Evolutionary conservation across 2,797 vertebrate species (phyloP).

Genomic region (Sebastes nivosus): DNA sequence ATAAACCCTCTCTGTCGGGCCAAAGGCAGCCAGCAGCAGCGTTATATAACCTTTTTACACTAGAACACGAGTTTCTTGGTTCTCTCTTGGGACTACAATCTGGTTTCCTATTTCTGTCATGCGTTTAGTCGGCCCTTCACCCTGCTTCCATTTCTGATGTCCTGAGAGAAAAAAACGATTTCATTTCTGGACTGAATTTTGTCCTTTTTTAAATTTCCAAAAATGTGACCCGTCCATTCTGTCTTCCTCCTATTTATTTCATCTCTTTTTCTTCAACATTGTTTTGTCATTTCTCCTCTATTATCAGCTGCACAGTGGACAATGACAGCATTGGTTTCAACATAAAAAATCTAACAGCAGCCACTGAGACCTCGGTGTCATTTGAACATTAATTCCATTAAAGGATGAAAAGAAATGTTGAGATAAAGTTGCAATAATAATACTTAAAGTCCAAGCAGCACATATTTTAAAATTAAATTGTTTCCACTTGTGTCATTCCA

Average conservation of each 20-base stretch:
- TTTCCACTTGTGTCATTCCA: not conserved
- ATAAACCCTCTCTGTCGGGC: conserved; percentile 2
- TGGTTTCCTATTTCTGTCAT: conserved; percentile 28
- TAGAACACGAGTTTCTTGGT: conserved; percentile 3
- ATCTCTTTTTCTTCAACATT: not conserved
- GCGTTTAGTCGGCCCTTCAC: not conserved
- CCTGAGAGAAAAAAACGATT: not conserved
- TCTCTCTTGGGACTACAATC: conserved; percentile 5
- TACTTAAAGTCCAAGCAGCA: not conserved
- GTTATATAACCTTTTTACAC: conserved; percentile 21
- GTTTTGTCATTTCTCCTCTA: not conserved
- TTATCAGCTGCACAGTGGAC: not conserved
- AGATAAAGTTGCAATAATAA: not conserved
- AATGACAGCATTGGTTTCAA: not conserved
- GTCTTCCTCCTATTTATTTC: not conserved
- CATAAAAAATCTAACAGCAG: not conserved
- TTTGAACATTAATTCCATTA: no score
- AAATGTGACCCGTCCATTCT: not conserved
- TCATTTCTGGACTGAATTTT: not conserved
- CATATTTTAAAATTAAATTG: not conserved
- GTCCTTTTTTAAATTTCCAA: not conserved
- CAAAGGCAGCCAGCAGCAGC: conserved; percentile 5
- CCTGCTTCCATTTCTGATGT: not conserved
- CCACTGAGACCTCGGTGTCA: not conserved
- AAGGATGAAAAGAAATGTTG: not conserved